These are phyloP conservation scores for Maniola hyperantus DNA, from an alignment of 2,888 invertebrate species.

Conservation along the genomic window DNA sequence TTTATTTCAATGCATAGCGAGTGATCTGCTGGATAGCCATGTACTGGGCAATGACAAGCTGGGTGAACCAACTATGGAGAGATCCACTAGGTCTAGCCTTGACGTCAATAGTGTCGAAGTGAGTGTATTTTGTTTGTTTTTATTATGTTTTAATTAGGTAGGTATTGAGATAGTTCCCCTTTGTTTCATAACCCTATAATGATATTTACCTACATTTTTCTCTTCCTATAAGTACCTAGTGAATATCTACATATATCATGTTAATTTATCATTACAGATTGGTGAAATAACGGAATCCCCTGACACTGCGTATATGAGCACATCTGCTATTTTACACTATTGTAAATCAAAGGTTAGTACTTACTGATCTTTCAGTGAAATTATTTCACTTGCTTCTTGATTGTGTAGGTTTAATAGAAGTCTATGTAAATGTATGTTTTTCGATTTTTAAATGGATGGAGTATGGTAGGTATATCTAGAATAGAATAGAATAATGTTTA, in stretches of 20 bases:
- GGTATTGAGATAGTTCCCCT: neutral
- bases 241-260: too few relatives aligned
- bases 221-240: too few relatives aligned
- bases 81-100: conserved; percentile 71
- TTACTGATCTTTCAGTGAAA: neutral
- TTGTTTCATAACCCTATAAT: neutral
- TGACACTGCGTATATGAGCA: conserved; percentile 86
- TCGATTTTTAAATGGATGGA: too few relatives aligned
- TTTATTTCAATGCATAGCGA: conserved; percentile 73
- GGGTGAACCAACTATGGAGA: conserved; percentile 66
- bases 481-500: too few relatives aligned
- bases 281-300: conserved; percentile 87
- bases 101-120: conserved; percentile 79
- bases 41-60: conserved; percentile 73
- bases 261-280: conserved; percentile 75
- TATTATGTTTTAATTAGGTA: too few relatives aligned
- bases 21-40: conserved; percentile 79
- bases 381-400: neutral
- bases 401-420: too few relatives aligned
- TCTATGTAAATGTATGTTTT: too few relatives aligned
- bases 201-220: too few relatives aligned
- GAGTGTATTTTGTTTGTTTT: conserved; percentile 49
- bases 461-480: too few relatives aligned
- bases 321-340: conserved; percentile 90
- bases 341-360: conserved; percentile 89